These are phyloP conservation scores for Aplodontia rufa DNA, from an alignment of 2,113 vertebrate genomes.

Conservation along the genomic window DNA sequence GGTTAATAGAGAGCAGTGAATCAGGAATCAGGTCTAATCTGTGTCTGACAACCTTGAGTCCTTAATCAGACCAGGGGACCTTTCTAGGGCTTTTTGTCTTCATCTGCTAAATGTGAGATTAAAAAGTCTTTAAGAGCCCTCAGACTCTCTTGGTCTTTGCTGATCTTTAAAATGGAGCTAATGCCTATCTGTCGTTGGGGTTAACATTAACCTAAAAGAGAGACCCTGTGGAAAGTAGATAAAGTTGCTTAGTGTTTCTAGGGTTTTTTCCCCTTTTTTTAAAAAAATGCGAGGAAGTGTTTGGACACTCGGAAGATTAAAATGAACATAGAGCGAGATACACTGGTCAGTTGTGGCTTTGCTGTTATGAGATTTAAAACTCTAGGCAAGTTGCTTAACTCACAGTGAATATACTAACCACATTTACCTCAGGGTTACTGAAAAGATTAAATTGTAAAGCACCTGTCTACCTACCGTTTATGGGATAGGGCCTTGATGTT, in stretches of 20 bases:
- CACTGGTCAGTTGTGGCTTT: background rate
- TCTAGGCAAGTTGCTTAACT: background rate
- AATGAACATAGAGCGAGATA: background rate
- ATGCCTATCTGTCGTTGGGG: background rate
- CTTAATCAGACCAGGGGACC: background rate
- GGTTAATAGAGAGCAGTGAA: background rate
- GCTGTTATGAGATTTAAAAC: background rate
- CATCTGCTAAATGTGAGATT: background rate
- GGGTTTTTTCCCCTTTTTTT: background rate
- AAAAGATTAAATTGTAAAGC: background rate
- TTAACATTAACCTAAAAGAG: background rate
- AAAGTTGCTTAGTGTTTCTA: background rate
- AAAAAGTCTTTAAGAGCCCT: background rate
- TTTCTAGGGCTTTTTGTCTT: constrained; percentile 13
- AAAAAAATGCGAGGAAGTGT: background rate
- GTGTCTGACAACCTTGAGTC: background rate
- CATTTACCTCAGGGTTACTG: background rate
- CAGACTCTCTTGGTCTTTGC: background rate
- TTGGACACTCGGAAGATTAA: background rate
- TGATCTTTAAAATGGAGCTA: background rate
- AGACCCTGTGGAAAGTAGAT: background rate
- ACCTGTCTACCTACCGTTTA: too few relatives aligned
- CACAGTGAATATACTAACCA: background rate
- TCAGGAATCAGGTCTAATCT: background rate
- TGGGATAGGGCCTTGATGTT: too few relatives aligned